phyloP scores from a whole-genome alignment of 2,797 vertebrate species.

The Mustela erminea region DNA sequence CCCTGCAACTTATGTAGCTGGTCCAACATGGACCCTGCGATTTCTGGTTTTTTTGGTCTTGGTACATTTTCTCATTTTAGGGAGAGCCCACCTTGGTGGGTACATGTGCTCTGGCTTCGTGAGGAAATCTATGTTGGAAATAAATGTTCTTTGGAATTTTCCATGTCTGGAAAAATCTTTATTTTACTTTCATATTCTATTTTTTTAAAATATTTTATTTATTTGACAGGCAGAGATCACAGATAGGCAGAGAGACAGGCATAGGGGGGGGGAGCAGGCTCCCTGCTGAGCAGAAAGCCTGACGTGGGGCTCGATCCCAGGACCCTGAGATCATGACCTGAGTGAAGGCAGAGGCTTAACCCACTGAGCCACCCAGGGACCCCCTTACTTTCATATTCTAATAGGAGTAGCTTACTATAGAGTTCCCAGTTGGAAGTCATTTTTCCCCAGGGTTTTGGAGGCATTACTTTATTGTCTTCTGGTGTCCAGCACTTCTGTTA shows the following conservation, averaged over 20 bases:
- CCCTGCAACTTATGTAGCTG: not conserved
- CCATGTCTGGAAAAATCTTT: slow-evolving; percentile 35
- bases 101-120: not conserved
- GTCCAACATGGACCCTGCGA: not conserved
- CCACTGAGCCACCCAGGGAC: too few relatives aligned
- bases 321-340: too few relatives aligned
- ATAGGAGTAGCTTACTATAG: not conserved
- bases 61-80: not conserved
- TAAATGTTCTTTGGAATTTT: slow-evolving; percentile 33
- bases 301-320: too few relatives aligned
- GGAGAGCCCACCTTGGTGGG: not conserved
- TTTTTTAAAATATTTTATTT: too few relatives aligned
- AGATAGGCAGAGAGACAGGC: too few relatives aligned
- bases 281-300: too few relatives aligned
- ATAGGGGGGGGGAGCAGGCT: too few relatives aligned
- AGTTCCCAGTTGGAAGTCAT: not conserved
- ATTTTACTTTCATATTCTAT: slow-evolving; percentile 31
- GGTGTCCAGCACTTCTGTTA: not conserved
- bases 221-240: too few relatives aligned
- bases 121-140: slow-evolving; percentile 1
- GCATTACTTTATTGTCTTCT: not conserved
- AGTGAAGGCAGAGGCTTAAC: too few relatives aligned
- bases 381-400: slow-evolving; percentile 4
- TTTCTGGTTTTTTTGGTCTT: slow-evolving; percentile 32
- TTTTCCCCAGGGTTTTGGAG: not conserved